Base-by-base conservation (phyloP, 1,140 invertebrate species). In the Drosophila takahashii region DNA sequence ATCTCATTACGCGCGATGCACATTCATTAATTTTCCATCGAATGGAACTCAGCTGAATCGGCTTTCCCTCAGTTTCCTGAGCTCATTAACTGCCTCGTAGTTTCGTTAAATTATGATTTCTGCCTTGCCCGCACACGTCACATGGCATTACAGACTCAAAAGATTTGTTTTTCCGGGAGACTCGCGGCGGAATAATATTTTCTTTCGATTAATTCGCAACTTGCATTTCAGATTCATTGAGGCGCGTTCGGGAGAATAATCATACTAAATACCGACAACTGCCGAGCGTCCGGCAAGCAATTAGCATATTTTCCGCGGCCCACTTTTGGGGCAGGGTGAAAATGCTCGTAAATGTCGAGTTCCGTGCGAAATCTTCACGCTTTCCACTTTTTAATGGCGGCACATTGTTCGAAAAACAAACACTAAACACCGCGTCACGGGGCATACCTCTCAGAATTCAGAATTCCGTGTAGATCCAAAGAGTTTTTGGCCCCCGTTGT, bases 341-440 rank as follows among this genome's bases (percentile, higher is more conserved):
- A 51, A 74, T 13, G 34, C 18, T 47, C 65, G 15, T 70, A 22
- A 66, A 53, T 66, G 58, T 64, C 58, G 50, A 48, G 27, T 18
- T 32, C 47, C 52, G 53, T 79, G 27, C 45, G 71, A 66, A 79
- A 70, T 60, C 76, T 79, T 87, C 84, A 79, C 84, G 62, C 81
- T 66, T 89, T 66, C 48, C 27, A 32, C 51, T 60, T 57, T 85
- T 84, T 86, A 86, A 85, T 81, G 41, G 47, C 66, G 34, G 73
- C 81, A 50, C 61, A 81, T 57, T 42, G 48, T 54, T 62, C 44
- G 27, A 27, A 64, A 84, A 84, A 65, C 65, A 85, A 85, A 85
- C 77, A 85, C 60, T 22, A 61, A 50, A 53, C 60, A 74, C 53
- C 48, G 47, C 51, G 47, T 27, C 29, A 29, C 37, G 36, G 36